phyloP scores from a whole-genome alignment of 2,113 vertebrate species.

The Chaetorhynchus papuensis region DNA sequence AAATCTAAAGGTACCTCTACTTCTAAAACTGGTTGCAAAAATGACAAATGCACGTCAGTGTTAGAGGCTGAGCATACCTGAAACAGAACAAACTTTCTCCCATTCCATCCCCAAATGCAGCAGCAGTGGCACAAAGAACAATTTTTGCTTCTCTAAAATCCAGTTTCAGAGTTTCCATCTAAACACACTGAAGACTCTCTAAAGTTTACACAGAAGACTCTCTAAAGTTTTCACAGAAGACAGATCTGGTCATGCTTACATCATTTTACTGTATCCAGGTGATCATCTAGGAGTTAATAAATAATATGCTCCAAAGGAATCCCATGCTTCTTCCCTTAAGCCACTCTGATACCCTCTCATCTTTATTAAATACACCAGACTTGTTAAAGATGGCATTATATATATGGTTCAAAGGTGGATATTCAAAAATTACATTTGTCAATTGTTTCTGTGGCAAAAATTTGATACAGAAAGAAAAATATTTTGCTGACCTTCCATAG shows the following conservation, averaged over 20 bases:
- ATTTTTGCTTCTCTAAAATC: neutral
- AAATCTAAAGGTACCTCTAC: neutral
- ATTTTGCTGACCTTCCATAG: neutral
- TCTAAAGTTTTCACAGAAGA: neutral
- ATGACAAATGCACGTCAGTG: rapidly evolving
- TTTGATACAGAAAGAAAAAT: neutral
- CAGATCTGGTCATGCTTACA: neutral
- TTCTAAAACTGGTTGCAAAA: neutral
- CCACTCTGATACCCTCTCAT: rapidly evolving
- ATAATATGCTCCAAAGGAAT: neutral
- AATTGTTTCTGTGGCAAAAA: neutral
- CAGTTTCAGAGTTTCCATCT: neutral
- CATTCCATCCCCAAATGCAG: neutral
- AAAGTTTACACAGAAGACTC: neutral
- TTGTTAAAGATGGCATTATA: neutral
- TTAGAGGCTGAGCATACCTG: neutral
- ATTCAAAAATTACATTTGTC: neutral
- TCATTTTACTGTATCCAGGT: neutral
- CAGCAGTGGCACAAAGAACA: neutral
- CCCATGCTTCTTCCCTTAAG: neutral
- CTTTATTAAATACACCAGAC: neutral
- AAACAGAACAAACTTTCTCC: neutral
- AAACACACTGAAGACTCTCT: neutral
- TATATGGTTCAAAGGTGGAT: neutral
- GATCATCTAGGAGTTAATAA: neutral